Evolutionary conservation across 2,113 vertebrate genomes (phyloP).

Genomic region (Narcine bancroftii): DNA sequence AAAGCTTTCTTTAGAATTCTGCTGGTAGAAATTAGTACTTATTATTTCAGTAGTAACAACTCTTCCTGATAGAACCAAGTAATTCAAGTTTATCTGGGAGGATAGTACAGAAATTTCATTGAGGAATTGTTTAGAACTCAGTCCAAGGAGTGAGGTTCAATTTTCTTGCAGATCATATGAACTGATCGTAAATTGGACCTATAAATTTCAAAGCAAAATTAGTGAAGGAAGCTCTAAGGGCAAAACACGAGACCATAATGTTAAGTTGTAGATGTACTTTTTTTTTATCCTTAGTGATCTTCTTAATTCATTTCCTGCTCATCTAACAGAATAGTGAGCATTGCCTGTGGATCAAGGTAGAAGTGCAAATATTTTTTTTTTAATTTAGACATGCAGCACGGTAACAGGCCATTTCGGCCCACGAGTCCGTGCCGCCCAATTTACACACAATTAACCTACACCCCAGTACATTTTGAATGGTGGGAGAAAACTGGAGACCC

Average conservation of each 20-base stretch:
- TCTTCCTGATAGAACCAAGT: background rate
- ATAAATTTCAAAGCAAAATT: background rate
- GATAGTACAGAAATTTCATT: background rate
- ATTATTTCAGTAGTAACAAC: background rate
- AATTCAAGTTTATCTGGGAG: background rate
- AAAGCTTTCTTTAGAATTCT: background rate
- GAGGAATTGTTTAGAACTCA: background rate
- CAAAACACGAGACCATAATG: background rate
- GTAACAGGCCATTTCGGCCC: no score
- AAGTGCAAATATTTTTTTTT: no score
- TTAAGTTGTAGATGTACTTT: background rate
- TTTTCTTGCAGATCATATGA: background rate
- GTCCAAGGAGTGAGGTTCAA: background rate
- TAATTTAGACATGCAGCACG: no score
- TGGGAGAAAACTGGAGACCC: no score
- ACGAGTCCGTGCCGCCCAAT: no score
- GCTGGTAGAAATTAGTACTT: background rate
- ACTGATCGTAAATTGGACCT: background rate
- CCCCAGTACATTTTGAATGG: no score
- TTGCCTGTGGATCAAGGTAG: background rate
- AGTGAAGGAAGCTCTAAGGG: background rate
- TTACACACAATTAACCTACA: no score
- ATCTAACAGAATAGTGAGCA: background rate
- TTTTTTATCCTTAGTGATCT: background rate
- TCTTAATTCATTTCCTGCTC: background rate